A percentile compares a stretch with the other conserved stretches of the same genome.
Conservation (phyloP, 2,797 vertebrate species). For the Anableps anableps region DNA sequence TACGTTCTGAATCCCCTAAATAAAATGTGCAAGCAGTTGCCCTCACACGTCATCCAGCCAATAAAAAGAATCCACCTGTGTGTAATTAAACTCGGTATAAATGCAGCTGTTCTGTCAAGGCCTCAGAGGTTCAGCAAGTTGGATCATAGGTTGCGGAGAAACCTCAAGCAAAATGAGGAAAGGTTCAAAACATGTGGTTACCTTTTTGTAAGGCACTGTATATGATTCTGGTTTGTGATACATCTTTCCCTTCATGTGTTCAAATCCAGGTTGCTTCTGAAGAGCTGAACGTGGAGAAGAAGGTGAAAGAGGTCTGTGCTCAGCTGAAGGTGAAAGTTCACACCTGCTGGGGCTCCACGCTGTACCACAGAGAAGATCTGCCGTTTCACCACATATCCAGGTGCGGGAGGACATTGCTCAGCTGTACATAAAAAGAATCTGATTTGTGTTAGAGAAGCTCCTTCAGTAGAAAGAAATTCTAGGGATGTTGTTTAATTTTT, state of each 20-base stretch:
- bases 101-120: too few relatives aligned
- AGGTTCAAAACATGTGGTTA: not conserved
- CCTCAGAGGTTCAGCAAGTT: too few relatives aligned
- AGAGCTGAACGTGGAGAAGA: slow-evolving; percentile 82
- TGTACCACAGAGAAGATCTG: slow-evolving; percentile 86
- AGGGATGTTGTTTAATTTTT: slow-evolving; percentile 1
- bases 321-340: slow-evolving; percentile 81
- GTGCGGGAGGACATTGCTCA: slow-evolving; percentile 51
- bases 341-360: slow-evolving; percentile 85
- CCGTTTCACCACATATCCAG: slow-evolving; percentile 81
- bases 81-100: too few relatives aligned
- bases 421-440: not conserved
- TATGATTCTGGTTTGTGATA: not conserved
- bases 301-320: slow-evolving; percentile 77
- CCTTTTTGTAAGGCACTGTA: not conserved
- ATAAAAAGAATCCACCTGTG: too few relatives aligned
- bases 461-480: not conserved
- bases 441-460: not conserved
- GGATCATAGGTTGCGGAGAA: too few relatives aligned
- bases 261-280: slow-evolving; percentile 81
- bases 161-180: not conserved
- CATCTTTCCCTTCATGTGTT: not conserved
- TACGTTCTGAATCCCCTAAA: too few relatives aligned
- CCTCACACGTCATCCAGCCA: too few relatives aligned
- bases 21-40: too few relatives aligned